Percentiles rank a stretch among this genome's conserved stretches.
These are phyloP conservation scores for Alfaro cultratus DNA, from an alignment of 2,797 vertebrate species.

Conservation along the genomic window DNA sequence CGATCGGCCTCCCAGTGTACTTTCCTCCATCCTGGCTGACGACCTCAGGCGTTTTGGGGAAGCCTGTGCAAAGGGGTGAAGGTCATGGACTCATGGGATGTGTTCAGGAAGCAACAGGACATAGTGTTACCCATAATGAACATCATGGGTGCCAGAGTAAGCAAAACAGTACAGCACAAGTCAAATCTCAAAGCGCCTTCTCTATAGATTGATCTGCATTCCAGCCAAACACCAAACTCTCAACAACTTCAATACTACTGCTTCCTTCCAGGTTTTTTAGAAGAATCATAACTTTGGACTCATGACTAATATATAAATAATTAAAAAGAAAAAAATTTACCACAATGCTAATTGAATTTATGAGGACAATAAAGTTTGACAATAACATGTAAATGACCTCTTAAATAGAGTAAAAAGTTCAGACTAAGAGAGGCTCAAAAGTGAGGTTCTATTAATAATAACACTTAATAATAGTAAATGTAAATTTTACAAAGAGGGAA, in stretches of 20 bases:
- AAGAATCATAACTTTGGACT: constrained; percentile 23
- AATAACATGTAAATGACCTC: constrained; percentile 51
- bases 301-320: not conserved
- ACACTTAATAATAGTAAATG: not conserved
- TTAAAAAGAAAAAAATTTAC: not conserved
- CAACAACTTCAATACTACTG: constrained; percentile 29
- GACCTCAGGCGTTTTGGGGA: constrained; percentile 73
- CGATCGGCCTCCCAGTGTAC: constrained; percentile 76
- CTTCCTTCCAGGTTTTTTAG: constrained; percentile 27
- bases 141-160: constrained; percentile 78
- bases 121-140: constrained; percentile 81
- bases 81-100: constrained; percentile 79
- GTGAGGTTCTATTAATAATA: not conserved
- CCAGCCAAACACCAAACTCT: constrained; percentile 54
- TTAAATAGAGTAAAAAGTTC: constrained; percentile 71
- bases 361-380: constrained; percentile 58
- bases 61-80: constrained; percentile 70
- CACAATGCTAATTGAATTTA: not conserved
- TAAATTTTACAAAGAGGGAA: not conserved
- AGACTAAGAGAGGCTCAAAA: constrained; percentile 54
- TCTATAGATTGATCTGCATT: constrained; percentile 54
- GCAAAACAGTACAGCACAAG: constrained; percentile 68
- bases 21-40: constrained; percentile 77
- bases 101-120: constrained; percentile 82
- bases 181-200: constrained; percentile 60